A percentile compares a stretch with the other conserved stretches of the same genome.
Conservation (phyloP, 2,113 vertebrate species). For the Chrysemys picta region DNA sequence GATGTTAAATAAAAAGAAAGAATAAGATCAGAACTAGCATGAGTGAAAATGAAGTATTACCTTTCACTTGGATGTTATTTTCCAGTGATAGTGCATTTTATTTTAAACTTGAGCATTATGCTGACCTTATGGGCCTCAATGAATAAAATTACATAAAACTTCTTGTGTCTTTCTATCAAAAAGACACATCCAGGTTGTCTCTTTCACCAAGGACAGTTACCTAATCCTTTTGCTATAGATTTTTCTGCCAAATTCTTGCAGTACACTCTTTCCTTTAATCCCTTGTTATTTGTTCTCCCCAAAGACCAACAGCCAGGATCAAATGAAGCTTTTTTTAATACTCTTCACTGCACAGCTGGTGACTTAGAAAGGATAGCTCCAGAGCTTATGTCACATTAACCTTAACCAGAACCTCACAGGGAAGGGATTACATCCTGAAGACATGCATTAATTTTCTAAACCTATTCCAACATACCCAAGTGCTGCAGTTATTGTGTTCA, state of each 20-base stretch:
- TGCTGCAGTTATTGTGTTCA: background rate
- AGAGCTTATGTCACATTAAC: constrained; percentile 55
- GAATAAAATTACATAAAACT: constrained; percentile 21
- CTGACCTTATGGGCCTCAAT: background rate
- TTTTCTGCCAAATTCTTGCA: constrained; percentile 36
- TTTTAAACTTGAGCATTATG: background rate
- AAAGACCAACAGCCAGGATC: constrained; percentile 44
- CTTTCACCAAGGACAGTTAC: background rate
- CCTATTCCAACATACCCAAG: background rate
- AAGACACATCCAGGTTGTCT: constrained; percentile 5
- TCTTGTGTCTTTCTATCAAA: constrained; percentile 14
- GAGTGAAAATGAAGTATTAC: background rate
- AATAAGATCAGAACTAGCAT: background rate
- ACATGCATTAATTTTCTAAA: constrained; percentile 12
- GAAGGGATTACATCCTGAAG: constrained; percentile 43
- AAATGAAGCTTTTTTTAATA: constrained; percentile 49
- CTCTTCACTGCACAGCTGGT: constrained; percentile 1
- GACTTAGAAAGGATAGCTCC: constrained; percentile 46
- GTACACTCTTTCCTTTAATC: constrained; percentile 15
- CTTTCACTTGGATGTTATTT: background rate
- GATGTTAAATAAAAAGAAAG: background rate
- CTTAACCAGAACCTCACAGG: constrained; percentile 27
- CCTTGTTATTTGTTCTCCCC: constrained; percentile 53
- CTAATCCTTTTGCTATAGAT: constrained; percentile 41
- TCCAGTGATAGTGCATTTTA: background rate